phyloP scores from a whole-genome alignment of 2,113 vertebrate genomes.

The Trochalopteron elliotii region DNA sequence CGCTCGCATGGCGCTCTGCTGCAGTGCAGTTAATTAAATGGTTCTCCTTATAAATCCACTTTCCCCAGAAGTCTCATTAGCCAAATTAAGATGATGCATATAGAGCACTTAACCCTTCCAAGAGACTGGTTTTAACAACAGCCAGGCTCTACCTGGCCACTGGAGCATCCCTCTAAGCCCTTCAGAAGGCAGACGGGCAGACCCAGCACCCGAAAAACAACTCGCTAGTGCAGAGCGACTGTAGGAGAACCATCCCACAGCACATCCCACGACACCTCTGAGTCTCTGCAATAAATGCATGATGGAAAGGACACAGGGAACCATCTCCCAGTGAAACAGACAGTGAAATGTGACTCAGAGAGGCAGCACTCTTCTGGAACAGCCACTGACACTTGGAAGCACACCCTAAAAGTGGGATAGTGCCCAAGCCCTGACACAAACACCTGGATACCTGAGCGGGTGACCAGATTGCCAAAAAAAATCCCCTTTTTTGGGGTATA shows the following conservation, averaged over 20 bases:
- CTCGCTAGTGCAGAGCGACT: not conserved
- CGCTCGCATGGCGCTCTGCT: not conserved
- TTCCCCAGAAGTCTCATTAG: slow-evolving; percentile 52
- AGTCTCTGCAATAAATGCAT: not conserved
- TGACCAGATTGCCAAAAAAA: not conserved
- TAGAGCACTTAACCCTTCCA: slow-evolving; percentile 22
- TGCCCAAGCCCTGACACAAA: not conserved
- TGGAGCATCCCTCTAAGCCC: not conserved
- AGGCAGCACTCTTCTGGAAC: not conserved
- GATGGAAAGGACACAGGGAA: not conserved
- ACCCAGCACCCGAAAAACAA: not conserved
- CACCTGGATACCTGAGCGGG: not conserved
- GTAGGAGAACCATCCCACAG: not conserved
- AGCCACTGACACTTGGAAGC: not conserved
- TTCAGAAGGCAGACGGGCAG: not conserved
- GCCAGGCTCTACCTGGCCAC: not conserved
- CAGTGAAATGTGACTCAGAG: not conserved
- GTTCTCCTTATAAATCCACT: slow-evolving; percentile 26
- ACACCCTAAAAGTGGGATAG: not conserved
- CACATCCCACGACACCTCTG: not conserved
- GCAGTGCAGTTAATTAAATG: slow-evolving; percentile 43
- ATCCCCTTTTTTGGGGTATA: not conserved
- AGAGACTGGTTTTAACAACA: not conserved
- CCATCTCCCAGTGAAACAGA: not conserved
- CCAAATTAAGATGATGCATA: slow-evolving; percentile 40